Evolutionary conservation across 1,140 invertebrate genomes (phyloP).

Genomic region (Epicauta chinensis): DNA sequence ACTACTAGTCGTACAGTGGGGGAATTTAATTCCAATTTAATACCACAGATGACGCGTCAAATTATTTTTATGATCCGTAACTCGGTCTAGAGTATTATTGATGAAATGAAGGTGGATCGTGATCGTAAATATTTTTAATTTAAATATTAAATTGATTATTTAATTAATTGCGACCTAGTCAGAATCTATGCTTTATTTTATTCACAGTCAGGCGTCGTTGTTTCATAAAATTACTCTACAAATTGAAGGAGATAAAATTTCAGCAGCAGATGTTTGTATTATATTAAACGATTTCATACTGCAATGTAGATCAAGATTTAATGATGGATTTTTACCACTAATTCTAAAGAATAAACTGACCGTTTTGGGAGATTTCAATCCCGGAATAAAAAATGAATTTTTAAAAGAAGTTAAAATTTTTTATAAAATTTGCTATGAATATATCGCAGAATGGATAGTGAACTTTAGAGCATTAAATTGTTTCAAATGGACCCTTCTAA

Average conservation of each 20-base stretch:
- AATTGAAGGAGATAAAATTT: constrained; percentile 16
- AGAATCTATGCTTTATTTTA: no score
- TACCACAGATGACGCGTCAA: no score
- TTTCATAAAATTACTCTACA: no score
- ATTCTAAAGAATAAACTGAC: constrained; percentile 17
- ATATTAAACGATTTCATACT: constrained; percentile 13
- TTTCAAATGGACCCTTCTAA: constrained; percentile 10
- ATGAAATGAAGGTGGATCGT: no score
- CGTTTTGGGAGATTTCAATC: constrained; percentile 14
- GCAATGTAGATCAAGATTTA: constrained; percentile 14
- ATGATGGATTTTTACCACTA: constrained; percentile 14
- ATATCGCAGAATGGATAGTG: constrained; percentile 13
- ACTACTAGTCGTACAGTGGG: no score
- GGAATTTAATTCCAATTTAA: no score
- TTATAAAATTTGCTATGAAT: constrained; percentile 14
- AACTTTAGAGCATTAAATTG: constrained; percentile 7
- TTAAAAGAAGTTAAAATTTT: constrained; percentile 16
- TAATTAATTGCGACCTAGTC: no score
- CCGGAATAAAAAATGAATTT: constrained; percentile 18
- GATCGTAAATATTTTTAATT: no score
- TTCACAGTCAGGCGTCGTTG: no score
- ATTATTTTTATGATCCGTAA: no score
- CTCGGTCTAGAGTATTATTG: no score
- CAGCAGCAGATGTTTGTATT: constrained; percentile 11
- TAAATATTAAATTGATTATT: no score